Evolutionary conservation across 2,797 vertebrate genomes (phyloP).

Genomic region (Lithobates pipiens): DNA sequence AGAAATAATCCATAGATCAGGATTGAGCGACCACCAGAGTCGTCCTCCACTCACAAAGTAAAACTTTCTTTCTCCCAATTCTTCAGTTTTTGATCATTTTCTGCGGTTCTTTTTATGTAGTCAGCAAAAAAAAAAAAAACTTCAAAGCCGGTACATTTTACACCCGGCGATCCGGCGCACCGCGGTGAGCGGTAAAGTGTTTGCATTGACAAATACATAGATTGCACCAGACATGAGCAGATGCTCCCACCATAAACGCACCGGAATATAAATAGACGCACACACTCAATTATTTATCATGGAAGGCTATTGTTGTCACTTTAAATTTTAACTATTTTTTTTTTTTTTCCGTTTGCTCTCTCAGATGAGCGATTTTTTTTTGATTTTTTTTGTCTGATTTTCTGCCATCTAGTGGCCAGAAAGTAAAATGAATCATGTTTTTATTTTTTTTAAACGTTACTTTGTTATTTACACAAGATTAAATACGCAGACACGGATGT

Average conservation of each 20-base stretch:
- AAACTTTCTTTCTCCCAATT: neutral
- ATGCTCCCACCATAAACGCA: neutral
- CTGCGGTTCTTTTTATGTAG: neutral
- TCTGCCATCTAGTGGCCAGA: slow-evolving; percentile 7
- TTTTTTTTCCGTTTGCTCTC: neutral
- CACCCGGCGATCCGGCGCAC: neutral
- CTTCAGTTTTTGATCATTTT: neutral
- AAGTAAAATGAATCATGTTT: neutral
- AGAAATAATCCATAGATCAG: too few relatives aligned
- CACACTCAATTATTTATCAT: neutral
- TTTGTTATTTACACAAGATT: too few relatives aligned
- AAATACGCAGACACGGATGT: too few relatives aligned
- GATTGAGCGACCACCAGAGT: too few relatives aligned
- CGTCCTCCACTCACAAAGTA: neutral
- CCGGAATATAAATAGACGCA: neutral
- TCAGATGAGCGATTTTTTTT: neutral
- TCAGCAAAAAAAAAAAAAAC: neutral
- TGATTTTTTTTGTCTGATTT: neutral
- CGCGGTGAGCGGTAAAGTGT: neutral
- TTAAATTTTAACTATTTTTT: neutral
- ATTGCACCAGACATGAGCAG: neutral
- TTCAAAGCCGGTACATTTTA: neutral
- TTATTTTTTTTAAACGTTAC: too few relatives aligned
- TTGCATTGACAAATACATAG: neutral
- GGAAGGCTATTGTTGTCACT: neutral